Evolutionary conservation across 2,888 invertebrate genomes (phyloP).

Genomic region (Hesperia comma): DNA sequence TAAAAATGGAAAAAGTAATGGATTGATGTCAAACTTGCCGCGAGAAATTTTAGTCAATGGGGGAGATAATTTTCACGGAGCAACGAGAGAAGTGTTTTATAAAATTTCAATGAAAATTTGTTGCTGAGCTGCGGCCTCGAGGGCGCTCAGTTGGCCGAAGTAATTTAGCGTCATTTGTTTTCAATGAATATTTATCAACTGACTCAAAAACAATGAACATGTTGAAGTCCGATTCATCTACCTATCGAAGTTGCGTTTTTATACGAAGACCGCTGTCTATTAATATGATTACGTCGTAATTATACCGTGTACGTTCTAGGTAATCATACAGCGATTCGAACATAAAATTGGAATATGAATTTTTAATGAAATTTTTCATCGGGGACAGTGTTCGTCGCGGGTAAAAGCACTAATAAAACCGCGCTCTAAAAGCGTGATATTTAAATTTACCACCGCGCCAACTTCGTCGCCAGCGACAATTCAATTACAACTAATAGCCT

Average conservation of each 20-base stretch:
- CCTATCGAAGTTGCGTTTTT: conserved; percentile 15
- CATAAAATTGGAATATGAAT: conserved; percentile 42
- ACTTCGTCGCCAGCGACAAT: conserved; percentile 78
- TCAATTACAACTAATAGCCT: conserved; percentile 84
- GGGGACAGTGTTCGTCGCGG: conserved; percentile 40
- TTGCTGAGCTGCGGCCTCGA: conserved; percentile 53
- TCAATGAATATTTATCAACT: conserved; percentile 76
- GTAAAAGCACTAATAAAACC: conserved; percentile 60
- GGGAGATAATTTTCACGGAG: conserved; percentile 76
- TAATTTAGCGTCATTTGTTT: conserved; percentile 73
- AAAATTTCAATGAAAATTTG: conserved; percentile 75
- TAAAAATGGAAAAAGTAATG: conserved; percentile 77
- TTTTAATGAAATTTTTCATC: conserved; percentile 44
- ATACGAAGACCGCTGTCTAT: conserved; percentile 19
- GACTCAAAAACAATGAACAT: conserved; percentile 69
- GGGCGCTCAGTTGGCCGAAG: conserved; percentile 57
- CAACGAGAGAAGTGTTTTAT: conserved; percentile 70
- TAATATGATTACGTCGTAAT: conserved; percentile 17
- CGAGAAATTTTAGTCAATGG: conserved; percentile 80
- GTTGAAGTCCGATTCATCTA: conserved; percentile 45
- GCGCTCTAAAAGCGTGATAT: conserved; percentile 72
- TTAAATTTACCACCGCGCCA: conserved; percentile 78
- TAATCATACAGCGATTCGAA: conserved; percentile 38
- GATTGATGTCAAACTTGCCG: conserved; percentile 81
- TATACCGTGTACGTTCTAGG: conserved; percentile 18